Percentiles rank a stretch among this genome's conserved stretches.
Conservation (phyloP, 2,888 invertebrate genomes). For the Spodoptera littoralis region DNA sequence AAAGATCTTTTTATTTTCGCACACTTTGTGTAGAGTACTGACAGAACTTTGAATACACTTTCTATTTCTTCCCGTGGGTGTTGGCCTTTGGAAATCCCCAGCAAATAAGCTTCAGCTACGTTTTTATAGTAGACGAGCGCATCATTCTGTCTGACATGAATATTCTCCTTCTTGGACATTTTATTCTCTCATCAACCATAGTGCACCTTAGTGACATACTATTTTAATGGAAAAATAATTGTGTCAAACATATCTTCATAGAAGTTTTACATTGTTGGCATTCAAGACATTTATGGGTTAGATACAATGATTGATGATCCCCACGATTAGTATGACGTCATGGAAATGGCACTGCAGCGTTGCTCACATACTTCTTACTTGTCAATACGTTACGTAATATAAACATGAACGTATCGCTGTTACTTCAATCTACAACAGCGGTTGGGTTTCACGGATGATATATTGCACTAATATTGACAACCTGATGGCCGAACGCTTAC, state of each 20-base stretch:
- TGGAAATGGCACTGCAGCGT: slow-evolving; percentile 29
- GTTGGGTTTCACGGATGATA: slow-evolving; percentile 39
- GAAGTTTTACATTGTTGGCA: not conserved
- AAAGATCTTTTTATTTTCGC: slow-evolving; percentile 44
- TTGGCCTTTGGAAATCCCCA: slow-evolving; percentile 24
- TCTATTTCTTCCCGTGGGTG: slow-evolving; percentile 20
- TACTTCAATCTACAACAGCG: slow-evolving; percentile 44
- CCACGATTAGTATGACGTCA: slow-evolving; percentile 23
- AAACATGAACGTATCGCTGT: slow-evolving; percentile 33
- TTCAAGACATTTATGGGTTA: slow-evolving; percentile 8
- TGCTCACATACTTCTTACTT: slow-evolving; percentile 23
- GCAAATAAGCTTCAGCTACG: slow-evolving; percentile 2
- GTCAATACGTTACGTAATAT: slow-evolving; percentile 35
- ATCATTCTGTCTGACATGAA: too few species aligned
- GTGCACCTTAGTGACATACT: too few species aligned
- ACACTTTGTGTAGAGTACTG: slow-evolving; percentile 14
- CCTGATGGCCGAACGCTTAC: slow-evolving; percentile 34
- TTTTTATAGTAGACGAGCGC: too few species aligned
- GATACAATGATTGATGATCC: slow-evolving; percentile 27
- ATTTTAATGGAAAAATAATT: too few species aligned
- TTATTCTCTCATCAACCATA: too few species aligned
- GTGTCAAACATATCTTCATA: not conserved
- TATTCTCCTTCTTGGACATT: too few species aligned
- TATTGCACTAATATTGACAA: slow-evolving; percentile 47
- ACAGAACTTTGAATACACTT: slow-evolving; percentile 26